Evolutionary conservation across 2,888 invertebrate genomes (phyloP), one percentile per base, ranked within the genome.

Genomic region (Agrotis clavis): DNA sequence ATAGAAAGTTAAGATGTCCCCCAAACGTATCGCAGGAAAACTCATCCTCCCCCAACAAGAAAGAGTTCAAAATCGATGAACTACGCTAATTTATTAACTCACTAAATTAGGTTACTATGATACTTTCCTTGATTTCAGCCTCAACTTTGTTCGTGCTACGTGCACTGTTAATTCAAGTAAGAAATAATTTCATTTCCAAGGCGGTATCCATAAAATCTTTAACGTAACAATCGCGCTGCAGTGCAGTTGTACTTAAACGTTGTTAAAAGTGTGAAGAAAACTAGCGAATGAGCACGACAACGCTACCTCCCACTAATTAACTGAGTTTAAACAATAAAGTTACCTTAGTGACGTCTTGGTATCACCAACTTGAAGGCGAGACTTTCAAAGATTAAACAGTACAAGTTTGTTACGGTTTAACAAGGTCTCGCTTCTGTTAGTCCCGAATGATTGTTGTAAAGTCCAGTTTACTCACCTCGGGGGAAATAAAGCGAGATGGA

Each of bases 401-500:
- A 87, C 87, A 91, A 92, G 89, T 92, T 92, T 90, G 90, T 90
- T 89, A 90, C 89, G 90, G 88, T 88, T 91, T 91, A 91, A 91
- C 90, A 89, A 90, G 89, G 87, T 90, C 90, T 87, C 85, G 83
- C 86, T 84, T 87, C 87, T 90, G 87, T 90, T 90, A 88, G 89
- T 90, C 88, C 88, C 89, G 86, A 90, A 92, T 90, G 90, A 91
- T 92, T 90, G 91, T 89, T 91, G 88, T 85, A 89, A 88, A 91
- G 92, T 93, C 92, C 90, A 89, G 90, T 91, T 88, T 78, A 67
- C 84, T 73, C 75, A 87, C 86, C 93, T 84, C 91, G n/a, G 50
- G 93, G 93, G 93, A 93, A 94, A 93, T 94, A 91, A 91, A 88
- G 67, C 60, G 87, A 88, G 89, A 91, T 88, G 90, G 90, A 91